phyloP scores from a whole-genome alignment of 2,797 vertebrate species.

The Zenarchopterus dispar region DNA sequence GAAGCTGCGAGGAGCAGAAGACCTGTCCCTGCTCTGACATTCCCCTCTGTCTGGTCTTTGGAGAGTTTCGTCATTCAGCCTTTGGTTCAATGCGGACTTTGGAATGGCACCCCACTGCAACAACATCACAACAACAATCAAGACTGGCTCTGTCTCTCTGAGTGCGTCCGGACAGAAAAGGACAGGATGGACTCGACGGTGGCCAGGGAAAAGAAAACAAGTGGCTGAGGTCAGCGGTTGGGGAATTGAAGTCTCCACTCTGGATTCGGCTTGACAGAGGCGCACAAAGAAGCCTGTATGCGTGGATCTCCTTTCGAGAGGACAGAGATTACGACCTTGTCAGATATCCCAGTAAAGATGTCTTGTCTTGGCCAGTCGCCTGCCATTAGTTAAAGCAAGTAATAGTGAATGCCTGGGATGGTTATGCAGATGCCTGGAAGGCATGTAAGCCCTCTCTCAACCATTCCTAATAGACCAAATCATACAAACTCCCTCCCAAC shows the following conservation, averaged over 20 bases:
- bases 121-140: slow-evolving; percentile 76
- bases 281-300: slow-evolving; percentile 69
- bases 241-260: slow-evolving; percentile 68
- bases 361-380: slow-evolving; percentile 64
- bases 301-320: slow-evolving; percentile 63
- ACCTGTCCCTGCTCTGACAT: slow-evolving; percentile 57
- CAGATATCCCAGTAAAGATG: slow-evolving; percentile 73
- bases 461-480: slow-evolving; percentile 74
- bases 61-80: slow-evolving; percentile 34
- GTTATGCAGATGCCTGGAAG: slow-evolving; percentile 74
- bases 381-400: slow-evolving; percentile 75
- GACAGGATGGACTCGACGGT: slow-evolving; percentile 66
- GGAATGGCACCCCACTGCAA: slow-evolving; percentile 72
- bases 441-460: slow-evolving; percentile 64
- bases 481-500: slow-evolving; percentile 70
- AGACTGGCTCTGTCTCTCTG: slow-evolving; percentile 36
- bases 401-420: slow-evolving; percentile 72
- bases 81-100: slow-evolving; percentile 57
- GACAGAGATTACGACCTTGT: slow-evolving; percentile 73
- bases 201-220: slow-evolving; percentile 73
- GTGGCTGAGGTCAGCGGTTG: slow-evolving; percentile 68
- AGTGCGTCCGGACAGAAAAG: slow-evolving; percentile 27
- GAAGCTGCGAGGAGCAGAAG: slow-evolving; percentile 41
- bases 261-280: slow-evolving; percentile 57
- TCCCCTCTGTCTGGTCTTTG: slow-evolving; percentile 52